These are phyloP conservation scores for Lasioglossum pauxillum DNA, from an alignment of 2,888 invertebrate genomes.

Conservation along the genomic window DNA sequence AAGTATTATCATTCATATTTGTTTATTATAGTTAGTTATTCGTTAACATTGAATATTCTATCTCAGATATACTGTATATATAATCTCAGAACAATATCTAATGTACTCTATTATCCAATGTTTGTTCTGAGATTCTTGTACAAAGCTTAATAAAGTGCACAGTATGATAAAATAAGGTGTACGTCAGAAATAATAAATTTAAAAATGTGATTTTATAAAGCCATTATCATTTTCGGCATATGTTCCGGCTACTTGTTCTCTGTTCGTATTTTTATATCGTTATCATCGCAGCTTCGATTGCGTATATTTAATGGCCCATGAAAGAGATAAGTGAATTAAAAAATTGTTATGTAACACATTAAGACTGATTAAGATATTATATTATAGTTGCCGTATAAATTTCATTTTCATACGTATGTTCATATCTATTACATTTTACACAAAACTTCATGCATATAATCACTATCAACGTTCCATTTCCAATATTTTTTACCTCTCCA, in stretches of 20 bases:
- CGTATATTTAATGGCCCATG: not conserved
- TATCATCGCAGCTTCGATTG: not conserved
- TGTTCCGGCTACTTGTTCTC: not conserved
- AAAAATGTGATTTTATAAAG: not conserved
- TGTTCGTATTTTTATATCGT: not conserved
- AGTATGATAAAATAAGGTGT: not conserved
- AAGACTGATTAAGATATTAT: not conserved
- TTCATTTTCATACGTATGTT: not conserved
- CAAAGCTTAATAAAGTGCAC: not conserved
- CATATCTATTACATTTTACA: too few relatives aligned
- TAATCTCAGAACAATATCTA: not conserved
- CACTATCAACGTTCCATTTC: too few relatives aligned
- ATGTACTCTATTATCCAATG: not conserved
- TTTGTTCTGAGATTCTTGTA: not conserved
- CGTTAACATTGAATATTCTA: not conserved
- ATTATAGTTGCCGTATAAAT: not conserved
- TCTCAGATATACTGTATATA: not conserved
- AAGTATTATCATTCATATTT: not conserved
- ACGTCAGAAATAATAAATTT: not conserved
- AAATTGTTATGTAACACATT: not conserved
- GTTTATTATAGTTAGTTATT: not conserved
- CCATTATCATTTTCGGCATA: not conserved
- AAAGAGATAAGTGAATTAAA: not conserved
- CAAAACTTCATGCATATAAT: too few relatives aligned
- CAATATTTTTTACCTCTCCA: too few relatives aligned